phyloP scores from a whole-genome alignment of 2,113 vertebrate species.

The Trichomycterus rosablanca region DNA sequence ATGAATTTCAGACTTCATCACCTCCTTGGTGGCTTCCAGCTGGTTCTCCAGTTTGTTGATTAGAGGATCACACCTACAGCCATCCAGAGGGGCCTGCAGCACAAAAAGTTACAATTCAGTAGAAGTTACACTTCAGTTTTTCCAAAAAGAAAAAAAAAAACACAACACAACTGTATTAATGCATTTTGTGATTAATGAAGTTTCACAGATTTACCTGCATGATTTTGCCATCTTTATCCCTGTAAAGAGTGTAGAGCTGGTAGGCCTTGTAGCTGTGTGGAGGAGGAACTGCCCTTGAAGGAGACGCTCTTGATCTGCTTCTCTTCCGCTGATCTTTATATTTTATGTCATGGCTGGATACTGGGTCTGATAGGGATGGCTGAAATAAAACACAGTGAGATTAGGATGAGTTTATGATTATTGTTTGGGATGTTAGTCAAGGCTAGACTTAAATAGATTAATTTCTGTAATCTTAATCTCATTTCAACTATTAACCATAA shows the following conservation, averaged over 20 bases:
- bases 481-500: too few relatives aligned
- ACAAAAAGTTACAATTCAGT: background rate
- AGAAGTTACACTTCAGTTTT: too few relatives aligned
- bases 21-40: constrained; percentile 90
- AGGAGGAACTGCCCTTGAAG: constrained; percentile 55
- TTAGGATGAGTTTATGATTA: too few relatives aligned
- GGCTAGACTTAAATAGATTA: too few relatives aligned
- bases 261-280: constrained; percentile 90
- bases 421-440: too few relatives aligned
- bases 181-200: background rate
- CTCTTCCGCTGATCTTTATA: constrained; percentile 66
- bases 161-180: background rate
- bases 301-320: constrained; percentile 62
- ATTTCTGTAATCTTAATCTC: too few relatives aligned
- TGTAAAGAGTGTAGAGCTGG: constrained; percentile 92
- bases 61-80: constrained; percentile 93
- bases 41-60: constrained; percentile 93
- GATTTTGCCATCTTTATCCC: constrained; percentile 86
- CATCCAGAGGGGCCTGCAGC: constrained; percentile 84
- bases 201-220: constrained; percentile 75
- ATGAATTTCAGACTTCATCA: constrained; percentile 88
- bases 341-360: constrained; percentile 73
- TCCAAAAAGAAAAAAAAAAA: background rate
- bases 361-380: constrained; percentile 81
- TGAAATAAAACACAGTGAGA: constrained; percentile 55